Evolutionary conservation across 2,888 invertebrate genomes (phyloP).

Genomic region (Latrodectus hesperus): DNA sequence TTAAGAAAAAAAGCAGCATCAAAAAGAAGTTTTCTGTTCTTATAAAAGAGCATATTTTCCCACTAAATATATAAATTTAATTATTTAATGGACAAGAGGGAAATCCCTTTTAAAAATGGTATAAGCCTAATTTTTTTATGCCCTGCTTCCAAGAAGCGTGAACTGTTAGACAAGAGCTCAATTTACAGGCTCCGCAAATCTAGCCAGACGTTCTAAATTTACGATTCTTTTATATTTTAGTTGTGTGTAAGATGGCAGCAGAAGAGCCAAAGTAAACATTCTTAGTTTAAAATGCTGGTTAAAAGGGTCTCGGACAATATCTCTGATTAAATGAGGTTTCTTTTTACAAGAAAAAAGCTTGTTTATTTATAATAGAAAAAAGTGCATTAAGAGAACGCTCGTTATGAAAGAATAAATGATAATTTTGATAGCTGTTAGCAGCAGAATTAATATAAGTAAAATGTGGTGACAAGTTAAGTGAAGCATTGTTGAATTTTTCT

Average conservation of each 20-base stretch:
- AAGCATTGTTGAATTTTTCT: too few relatives aligned
- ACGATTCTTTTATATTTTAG: constrained; percentile 6
- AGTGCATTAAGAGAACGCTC: not conserved
- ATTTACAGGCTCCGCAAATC: not conserved
- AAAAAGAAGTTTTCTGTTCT: too few relatives aligned
- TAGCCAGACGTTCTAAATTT: constrained; percentile 32
- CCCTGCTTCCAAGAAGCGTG: too few relatives aligned
- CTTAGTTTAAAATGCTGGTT: not conserved
- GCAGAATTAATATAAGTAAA: not conserved
- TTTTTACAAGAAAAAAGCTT: too few relatives aligned
- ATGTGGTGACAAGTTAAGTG: too few relatives aligned
- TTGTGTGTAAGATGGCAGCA: not conserved
- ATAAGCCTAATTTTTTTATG: too few relatives aligned
- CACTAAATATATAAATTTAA: too few relatives aligned
- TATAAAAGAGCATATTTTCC: too few relatives aligned
- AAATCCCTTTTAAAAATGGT: too few relatives aligned
- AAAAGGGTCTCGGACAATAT: not conserved
- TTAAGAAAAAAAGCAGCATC: too few relatives aligned
- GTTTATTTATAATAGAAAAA: not conserved
- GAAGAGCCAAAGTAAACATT: constrained; percentile 17
- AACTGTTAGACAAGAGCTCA: not conserved
- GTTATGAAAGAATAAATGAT: not conserved
- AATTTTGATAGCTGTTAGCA: not conserved
- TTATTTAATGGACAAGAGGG: too few relatives aligned
- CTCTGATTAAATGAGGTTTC: not conserved